Percentiles rank a stretch among this genome's conserved stretches.
Evolutionary conservation across 2,888 invertebrate genomes (phyloP).

Genomic region (Hyalella azteca): DNA sequence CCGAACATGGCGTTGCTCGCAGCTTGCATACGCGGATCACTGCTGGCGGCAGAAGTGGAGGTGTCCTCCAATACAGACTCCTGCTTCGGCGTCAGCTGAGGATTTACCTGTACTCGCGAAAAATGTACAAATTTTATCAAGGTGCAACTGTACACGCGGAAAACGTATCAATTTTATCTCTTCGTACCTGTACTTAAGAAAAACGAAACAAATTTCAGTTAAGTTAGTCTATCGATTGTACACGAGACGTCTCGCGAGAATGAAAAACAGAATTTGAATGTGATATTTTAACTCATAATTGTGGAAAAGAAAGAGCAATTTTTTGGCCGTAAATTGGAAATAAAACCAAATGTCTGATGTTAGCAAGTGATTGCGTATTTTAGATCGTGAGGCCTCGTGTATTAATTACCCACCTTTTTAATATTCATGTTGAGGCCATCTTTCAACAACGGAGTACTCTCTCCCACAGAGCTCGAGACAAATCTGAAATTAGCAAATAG

Average conservation of each 20-base stretch:
- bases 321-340: no score
- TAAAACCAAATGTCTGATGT: no score
- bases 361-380: no score
- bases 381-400: no score
- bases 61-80: background rate
- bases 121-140: background rate
- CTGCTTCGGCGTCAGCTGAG: background rate
- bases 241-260: no score
- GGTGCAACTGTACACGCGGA: background rate
- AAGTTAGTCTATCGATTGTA: no score
- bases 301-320: no score
- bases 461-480: constrained; percentile 34
- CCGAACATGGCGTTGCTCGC: constrained; percentile 80
- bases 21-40: constrained; percentile 67
- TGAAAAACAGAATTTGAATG: no score
- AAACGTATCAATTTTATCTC: background rate
- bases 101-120: background rate
- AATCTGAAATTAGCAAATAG: constrained; percentile 23
- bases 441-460: constrained; percentile 40
- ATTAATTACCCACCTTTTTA: constrained; percentile 42
- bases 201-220: no score
- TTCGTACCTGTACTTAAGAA: background rate
- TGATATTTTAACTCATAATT: no score
- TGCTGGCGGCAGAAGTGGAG: background rate
- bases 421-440: constrained; percentile 50